Base-by-base conservation (phyloP, 2,113 vertebrate genomes). In the Eupsittula cactorum region DNA sequence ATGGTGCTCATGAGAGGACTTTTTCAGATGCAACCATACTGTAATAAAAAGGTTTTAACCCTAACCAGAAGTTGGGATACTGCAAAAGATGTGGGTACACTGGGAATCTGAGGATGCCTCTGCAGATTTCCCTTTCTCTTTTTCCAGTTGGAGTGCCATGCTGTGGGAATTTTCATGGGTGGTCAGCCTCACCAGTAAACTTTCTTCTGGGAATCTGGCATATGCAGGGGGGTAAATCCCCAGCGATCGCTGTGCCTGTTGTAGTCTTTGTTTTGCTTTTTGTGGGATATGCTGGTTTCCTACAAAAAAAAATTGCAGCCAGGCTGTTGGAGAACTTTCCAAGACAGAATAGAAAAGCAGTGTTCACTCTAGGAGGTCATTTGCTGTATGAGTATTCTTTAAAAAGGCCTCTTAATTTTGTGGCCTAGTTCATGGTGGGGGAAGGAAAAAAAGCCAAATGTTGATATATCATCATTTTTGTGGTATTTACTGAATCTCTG, bases 401-500 rank as follows among this genome's bases (percentile, higher is more conserved):
- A 5, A 63, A 87, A 92, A 79, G 6, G 41, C 57, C 53, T 89
- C 65, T 85, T 96, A 84, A 93, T 94, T 96, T 82, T 94, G 86
- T 93, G 83, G 90, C 77, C 41, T 93, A 23, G 25, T 69, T 93
- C 83, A 69, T 4, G 2, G 77, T 57, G 21, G 31, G 62, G 57
- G 18, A 78, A 89, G 39, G 5, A 7, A 33, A 93, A 86, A 82
- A 57, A 37, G 60, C 80, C 88, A 69, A 52, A 93, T 86, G 65
- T 92, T 93, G 93, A 92, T 92, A 69, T 88, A 94, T 92, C 65
- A 84, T 88, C 6, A 65, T 92, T 92, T 95, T 81, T 92, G 92
- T 92, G 95, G 95, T 96, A 75, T 96, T 97, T 95, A 86, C 69
- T 92, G 76, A 96, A 91, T 93, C 91, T 96, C 62, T 86, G 69